Percentiles rank a stretch among this genome's conserved stretches.
Evolutionary conservation across 2,113 vertebrate genomes (phyloP).

Genomic region (Poecile atricapillus): DNA sequence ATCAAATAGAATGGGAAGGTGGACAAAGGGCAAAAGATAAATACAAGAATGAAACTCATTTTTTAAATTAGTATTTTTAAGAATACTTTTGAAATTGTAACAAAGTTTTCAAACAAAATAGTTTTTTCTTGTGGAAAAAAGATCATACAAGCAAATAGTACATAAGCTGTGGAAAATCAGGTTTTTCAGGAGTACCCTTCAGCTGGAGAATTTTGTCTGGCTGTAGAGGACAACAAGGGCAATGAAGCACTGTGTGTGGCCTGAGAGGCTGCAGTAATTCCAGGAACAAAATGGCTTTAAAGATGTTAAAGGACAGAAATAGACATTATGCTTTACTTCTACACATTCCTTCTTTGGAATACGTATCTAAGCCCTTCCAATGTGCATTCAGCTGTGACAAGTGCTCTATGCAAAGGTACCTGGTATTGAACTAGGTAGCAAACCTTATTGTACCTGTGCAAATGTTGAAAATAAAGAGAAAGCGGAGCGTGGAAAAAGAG

Average conservation of each 20-base stretch:
- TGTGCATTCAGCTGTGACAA: conserved; percentile 7
- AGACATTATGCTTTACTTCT: background rate
- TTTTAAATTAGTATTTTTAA: background rate
- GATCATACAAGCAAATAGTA: background rate
- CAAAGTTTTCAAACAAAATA: background rate
- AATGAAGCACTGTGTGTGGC: background rate
- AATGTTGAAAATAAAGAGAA: background rate
- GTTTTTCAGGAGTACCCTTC: background rate
- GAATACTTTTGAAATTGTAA: background rate
- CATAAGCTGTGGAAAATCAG: background rate
- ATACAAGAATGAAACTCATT: background rate
- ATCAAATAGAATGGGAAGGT: background rate
- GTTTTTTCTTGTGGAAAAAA: background rate
- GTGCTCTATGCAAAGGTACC: background rate
- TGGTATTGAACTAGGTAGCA: background rate
- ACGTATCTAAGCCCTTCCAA: background rate
- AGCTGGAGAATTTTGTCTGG: background rate
- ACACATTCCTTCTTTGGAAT: background rate
- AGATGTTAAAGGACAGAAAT: conserved; percentile 1
- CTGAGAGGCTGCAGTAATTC: background rate
- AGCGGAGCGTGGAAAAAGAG: background rate
- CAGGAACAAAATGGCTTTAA: conserved; percentile 5
- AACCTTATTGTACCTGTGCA: background rate
- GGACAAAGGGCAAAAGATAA: background rate
- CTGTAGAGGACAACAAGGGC: background rate